Conservation (phyloP, 1,140 invertebrate species). For the Thaumetopoea pityocampa region DNA sequence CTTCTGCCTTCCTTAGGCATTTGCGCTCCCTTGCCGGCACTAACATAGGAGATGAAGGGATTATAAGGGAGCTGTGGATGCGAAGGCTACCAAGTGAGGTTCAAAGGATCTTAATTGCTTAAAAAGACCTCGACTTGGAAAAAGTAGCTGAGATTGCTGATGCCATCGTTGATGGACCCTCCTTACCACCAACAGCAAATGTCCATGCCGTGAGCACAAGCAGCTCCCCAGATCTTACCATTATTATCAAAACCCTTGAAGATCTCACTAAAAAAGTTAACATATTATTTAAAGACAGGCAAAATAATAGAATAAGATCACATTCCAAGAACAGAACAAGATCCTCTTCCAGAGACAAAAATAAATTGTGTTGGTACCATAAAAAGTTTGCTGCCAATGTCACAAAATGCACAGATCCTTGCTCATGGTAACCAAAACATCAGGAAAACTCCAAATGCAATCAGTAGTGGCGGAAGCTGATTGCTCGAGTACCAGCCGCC, state of each 20-base stretch:
- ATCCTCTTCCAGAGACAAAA: background rate
- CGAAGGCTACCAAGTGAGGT: background rate
- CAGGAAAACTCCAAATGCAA: constrained; percentile 1
- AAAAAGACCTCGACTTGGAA: background rate
- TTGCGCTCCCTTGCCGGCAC: background rate
- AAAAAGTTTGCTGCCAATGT: background rate
- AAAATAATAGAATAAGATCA: no score
- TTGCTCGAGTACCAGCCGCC: background rate
- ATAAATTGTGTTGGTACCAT: background rate
- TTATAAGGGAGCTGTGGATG: background rate
- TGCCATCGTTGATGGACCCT: background rate
- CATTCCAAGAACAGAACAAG: background rate
- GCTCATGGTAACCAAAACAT: background rate
- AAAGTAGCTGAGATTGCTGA: background rate
- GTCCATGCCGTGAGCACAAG: background rate
- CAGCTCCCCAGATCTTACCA: background rate
- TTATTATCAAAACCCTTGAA: background rate
- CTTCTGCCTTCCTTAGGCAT: background rate
- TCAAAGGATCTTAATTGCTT: background rate
- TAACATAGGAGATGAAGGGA: background rate
- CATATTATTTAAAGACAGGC: no score
- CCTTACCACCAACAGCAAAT: background rate
- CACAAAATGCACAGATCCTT: background rate
- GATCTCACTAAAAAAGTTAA: background rate
- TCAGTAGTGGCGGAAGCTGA: constrained; percentile 7